These are phyloP conservation scores for Dorcus hopei DNA, from an alignment of 2,888 invertebrate genomes.

Conservation along the genomic window DNA sequence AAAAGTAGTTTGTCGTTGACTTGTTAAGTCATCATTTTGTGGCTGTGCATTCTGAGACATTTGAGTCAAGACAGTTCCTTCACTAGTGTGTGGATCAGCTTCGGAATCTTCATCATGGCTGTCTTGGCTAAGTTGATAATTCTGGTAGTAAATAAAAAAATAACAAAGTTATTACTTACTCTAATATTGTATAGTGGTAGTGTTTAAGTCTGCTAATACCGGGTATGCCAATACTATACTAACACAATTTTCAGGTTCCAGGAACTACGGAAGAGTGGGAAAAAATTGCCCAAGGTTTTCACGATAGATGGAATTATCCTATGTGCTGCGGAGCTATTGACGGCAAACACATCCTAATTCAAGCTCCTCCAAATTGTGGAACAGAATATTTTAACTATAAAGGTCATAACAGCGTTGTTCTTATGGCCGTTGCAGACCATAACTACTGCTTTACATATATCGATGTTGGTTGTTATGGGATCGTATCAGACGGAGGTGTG, in stretches of 20 bases:
- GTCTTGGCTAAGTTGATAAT: not conserved
- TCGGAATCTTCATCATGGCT: not conserved
- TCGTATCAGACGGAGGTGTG: not conserved
- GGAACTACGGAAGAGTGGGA: not conserved
- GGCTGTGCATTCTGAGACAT: too few species aligned
- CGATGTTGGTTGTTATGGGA: not conserved
- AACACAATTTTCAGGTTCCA: not conserved
- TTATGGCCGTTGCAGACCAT: not conserved
- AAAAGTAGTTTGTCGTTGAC: not conserved
- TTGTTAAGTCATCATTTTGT: not conserved
- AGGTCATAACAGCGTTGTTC: not conserved
- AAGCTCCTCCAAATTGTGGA: conserved; percentile 6
- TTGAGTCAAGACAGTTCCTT: not conserved
- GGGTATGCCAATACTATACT: too few species aligned
- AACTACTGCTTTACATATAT: conserved; percentile 4
- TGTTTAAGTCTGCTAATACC: too few species aligned
- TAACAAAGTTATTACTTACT: too few species aligned
- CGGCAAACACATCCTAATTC: conserved; percentile 11
- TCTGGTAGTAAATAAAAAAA: not conserved
- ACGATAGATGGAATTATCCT: conserved; percentile 4
- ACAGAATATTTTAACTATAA: conserved; percentile 11
- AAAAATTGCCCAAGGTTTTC: conserved; percentile 1
- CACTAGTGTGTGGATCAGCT: not conserved
- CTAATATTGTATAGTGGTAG: too few species aligned
- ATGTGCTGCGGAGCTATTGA: conserved; percentile 5